These are phyloP conservation scores for Galerucella nymphaeae DNA, from an alignment of 2,888 invertebrate genomes.

Conservation along the genomic window DNA sequence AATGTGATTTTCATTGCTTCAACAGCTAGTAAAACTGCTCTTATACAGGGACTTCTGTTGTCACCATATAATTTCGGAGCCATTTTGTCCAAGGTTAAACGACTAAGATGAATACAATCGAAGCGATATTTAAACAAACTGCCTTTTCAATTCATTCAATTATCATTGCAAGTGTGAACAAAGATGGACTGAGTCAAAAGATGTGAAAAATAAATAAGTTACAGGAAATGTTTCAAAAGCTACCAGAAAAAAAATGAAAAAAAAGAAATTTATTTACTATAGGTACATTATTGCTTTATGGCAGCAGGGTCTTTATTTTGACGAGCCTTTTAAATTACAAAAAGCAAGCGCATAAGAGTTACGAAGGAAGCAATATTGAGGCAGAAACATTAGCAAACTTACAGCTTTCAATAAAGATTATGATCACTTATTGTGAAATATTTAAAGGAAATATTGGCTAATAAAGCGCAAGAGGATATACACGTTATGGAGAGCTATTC, in stretches of 20 bases:
- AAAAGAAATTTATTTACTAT: neutral
- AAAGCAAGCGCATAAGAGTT: constrained; percentile 12
- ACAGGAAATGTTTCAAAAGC: too few relatives aligned
- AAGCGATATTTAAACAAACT: neutral
- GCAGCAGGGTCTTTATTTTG: neutral
- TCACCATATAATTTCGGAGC: constrained; percentile 63
- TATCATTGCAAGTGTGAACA: too few relatives aligned
- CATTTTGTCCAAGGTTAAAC: constrained; percentile 48
- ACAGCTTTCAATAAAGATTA: constrained; percentile 38
- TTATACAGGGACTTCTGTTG: constrained; percentile 65
- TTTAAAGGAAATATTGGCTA: constrained; percentile 44
- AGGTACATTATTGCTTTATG: neutral
- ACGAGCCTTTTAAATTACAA: neutral
- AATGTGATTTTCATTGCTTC: constrained; percentile 64
- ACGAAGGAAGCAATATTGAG: constrained; percentile 8
- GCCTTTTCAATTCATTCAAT: too few relatives aligned
- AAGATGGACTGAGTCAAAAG: too few relatives aligned
- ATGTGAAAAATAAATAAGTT: too few relatives aligned
- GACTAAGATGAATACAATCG: neutral
- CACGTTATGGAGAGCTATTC: constrained; percentile 33
- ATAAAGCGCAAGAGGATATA: constrained; percentile 37
- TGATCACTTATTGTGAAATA: constrained; percentile 41
- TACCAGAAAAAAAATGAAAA: neutral
- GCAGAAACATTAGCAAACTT: constrained; percentile 26
- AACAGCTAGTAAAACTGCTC: constrained; percentile 65